Evolutionary conservation across 1,140 invertebrate species (phyloP).

Genomic region (Papilio xuthus): DNA sequence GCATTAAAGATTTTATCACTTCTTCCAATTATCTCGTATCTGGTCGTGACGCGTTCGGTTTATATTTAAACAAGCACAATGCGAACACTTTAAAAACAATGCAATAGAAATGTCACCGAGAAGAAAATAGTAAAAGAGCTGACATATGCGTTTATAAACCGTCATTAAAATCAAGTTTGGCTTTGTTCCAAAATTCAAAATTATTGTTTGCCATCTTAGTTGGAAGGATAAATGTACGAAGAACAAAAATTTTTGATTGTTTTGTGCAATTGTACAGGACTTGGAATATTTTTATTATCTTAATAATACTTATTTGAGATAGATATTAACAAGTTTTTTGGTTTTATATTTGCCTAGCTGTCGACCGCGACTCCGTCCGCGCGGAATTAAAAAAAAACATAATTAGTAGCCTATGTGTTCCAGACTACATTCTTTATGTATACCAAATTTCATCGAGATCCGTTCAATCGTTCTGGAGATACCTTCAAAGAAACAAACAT

Average conservation of each 20-base stretch:
- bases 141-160: constrained; percentile 73
- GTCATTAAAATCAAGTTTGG: constrained; percentile 80
- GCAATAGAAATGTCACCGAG: constrained; percentile 48
- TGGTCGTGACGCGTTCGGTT: neutral
- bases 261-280: neutral
- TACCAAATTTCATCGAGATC: too few relatives aligned
- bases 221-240: constrained; percentile 62
- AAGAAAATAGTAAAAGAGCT: constrained; percentile 63
- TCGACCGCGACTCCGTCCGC: too few relatives aligned
- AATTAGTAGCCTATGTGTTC: too few relatives aligned
- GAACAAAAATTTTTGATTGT: constrained; percentile 48
- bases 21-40: constrained; percentile 14
- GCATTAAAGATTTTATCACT: constrained; percentile 16
- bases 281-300: neutral
- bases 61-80: constrained; percentile 37
- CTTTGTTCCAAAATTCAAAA: constrained; percentile 65
- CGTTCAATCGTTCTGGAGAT: too few relatives aligned
- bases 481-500: too few relatives aligned
- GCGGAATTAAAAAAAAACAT: too few relatives aligned
- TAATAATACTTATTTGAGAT: neutral
- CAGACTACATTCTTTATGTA: too few relatives aligned
- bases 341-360: neutral
- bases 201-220: constrained; percentile 74
- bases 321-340: too few relatives aligned
- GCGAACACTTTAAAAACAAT: constrained; percentile 38